Evolutionary conservation across 2,797 vertebrate species (phyloP).

Genomic region (Iguana delicatissima): DNA sequence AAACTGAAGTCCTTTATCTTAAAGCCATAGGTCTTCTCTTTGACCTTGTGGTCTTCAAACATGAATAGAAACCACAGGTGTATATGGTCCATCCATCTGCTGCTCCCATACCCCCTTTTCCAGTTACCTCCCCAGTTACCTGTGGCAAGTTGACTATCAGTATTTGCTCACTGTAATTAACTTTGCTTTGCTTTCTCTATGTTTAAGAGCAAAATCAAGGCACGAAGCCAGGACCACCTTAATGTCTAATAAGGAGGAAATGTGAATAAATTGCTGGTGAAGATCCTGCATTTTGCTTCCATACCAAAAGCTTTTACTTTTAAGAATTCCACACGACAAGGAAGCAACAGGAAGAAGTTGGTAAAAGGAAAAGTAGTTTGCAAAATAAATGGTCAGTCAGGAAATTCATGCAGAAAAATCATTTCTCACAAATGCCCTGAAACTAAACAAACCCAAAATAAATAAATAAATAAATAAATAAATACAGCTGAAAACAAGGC

Average conservation of each 20-base stretch:
- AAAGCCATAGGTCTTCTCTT: slow-evolving; percentile 53
- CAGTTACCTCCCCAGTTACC: slow-evolving; percentile 21
- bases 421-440: too few relatives aligned
- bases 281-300: too few relatives aligned
- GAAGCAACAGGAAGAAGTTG: background rate
- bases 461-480: too few relatives aligned
- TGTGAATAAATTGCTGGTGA: too few relatives aligned
- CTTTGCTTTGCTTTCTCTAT: background rate
- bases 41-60: slow-evolving; percentile 55
- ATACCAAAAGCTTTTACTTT: background rate
- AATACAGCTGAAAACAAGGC: too few relatives aligned
- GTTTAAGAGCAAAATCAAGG: background rate
- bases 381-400: too few relatives aligned
- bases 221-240: background rate
- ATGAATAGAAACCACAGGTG: slow-evolving; percentile 25
- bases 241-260: too few relatives aligned
- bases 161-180: background rate
- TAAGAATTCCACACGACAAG: background rate
- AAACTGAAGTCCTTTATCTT: slow-evolving; percentile 70
- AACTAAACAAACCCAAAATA: too few relatives aligned
- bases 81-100: slow-evolving; percentile 35
- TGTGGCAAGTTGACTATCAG: background rate
- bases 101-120: background rate
- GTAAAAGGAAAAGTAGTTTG: too few relatives aligned
- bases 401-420: too few relatives aligned